Base-by-base conservation (phyloP, 2,797 vertebrate genomes). In the Ataeniobius toweri region DNA sequence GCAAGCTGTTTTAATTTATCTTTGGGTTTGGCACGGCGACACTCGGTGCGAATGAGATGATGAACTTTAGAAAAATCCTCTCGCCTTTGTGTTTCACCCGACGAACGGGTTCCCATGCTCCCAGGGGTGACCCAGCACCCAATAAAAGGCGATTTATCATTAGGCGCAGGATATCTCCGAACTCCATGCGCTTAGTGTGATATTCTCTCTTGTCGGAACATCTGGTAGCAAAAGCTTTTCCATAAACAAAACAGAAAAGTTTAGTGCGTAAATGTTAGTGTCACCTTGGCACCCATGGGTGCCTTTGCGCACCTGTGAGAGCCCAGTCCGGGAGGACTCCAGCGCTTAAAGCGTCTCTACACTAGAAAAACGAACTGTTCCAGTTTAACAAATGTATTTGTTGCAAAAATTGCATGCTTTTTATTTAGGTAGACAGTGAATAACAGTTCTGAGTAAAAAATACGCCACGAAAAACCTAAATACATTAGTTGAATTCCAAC, bases 81-180 rank as follows among this genome's bases (percentile, higher is more conserved):
- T 58, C 51, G 88, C 85, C 87, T 88, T 93, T 93, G 89, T 92
- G 80, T 31, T 78, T 85, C 68, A 44, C 68, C 69, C 1, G 58
- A 53, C 71, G 61, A 51, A 51, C 56, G 80, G 51, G 91, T 93
- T 94, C 93, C 91, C 93, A 93, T 93, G 92, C 90, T 91, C 93
- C 88, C 88, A 51, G 80, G 80, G 86, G 88, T 86, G 89, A 92
- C 91, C 85, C 83, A 48, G 85, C 88, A 85, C 84, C 86, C 84
- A 73, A 26, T 67, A 71, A 74, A 69, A 83, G 81, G 74, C 86
- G 84, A 86, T 87, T 86, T 86, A 90, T 90, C 88, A 86, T 80
- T 78, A 85, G 79, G 80, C 85, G 78, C 83, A 50, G n/a, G 69
- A 78, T 44, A 31, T 80, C 81, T 85, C 74, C 46, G 61, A 46